Percentiles rank a stretch among this genome's conserved stretches.
These are phyloP conservation scores for Acanthurus lineatus DNA, from an alignment of 2,797 vertebrate species.

Conservation along the genomic window DNA sequence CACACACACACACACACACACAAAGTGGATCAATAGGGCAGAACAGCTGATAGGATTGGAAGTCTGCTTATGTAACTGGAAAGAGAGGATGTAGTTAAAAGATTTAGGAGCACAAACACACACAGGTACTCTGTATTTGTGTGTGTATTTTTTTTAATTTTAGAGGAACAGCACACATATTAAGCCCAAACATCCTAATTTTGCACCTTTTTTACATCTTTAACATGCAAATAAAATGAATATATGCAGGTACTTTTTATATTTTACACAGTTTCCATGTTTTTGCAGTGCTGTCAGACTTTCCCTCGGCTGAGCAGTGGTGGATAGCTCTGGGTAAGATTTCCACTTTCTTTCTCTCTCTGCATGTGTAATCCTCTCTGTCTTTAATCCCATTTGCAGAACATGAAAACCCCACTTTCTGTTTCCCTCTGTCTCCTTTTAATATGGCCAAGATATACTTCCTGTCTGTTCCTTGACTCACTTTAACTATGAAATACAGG, in stretches of 20 bases:
- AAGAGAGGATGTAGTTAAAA: slow-evolving; percentile 8
- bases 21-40: slow-evolving; percentile 61
- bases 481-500: neutral
- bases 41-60: slow-evolving; percentile 66
- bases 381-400: slow-evolving; percentile 9
- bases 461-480: neutral
- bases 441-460: neutral
- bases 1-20: slow-evolving; percentile 17
- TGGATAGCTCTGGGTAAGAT: slow-evolving; percentile 91
- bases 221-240: neutral
- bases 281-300: slow-evolving; percentile 89
- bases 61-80: slow-evolving; percentile 59
- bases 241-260: slow-evolving; percentile 5
- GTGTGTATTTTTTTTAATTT: neutral
- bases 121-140: neutral
- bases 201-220: neutral
- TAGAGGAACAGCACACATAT: neutral
- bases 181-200: neutral
- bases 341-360: neutral
- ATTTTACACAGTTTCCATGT: slow-evolving; percentile 27
- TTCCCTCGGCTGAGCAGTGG: slow-evolving; percentile 90
- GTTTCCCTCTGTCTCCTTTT: slow-evolving; percentile 7
- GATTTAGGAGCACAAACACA: slow-evolving; percentile 1
- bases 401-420: neutral
- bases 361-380: slow-evolving; percentile 4